These are phyloP conservation scores for Sitta europaea DNA, from an alignment of 2,113 vertebrate species.

Conservation along the genomic window DNA sequence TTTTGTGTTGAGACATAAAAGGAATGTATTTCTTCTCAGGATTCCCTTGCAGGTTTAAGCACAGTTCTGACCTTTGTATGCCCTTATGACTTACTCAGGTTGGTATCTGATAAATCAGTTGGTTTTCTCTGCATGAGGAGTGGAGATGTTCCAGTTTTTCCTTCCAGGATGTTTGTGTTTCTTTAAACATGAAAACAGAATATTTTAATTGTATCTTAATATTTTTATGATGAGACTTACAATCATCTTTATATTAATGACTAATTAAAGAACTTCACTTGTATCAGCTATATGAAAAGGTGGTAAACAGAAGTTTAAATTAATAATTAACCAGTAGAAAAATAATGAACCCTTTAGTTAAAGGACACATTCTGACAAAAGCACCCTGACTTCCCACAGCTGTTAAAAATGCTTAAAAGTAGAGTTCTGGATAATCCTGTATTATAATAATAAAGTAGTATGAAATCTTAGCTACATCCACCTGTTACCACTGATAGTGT, in stretches of 20 bases:
- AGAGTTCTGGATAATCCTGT: not conserved
- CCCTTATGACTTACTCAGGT: constrained; percentile 21
- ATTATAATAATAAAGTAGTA: not conserved
- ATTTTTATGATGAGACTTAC: not conserved
- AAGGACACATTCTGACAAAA: not conserved
- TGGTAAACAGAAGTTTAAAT: not conserved
- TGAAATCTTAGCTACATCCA: not conserved
- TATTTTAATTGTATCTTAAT: not conserved
- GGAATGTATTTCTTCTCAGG: not conserved
- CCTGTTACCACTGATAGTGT: not conserved
- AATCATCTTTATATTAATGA: not conserved
- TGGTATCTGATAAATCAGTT: constrained; percentile 1
- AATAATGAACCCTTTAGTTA: not conserved
- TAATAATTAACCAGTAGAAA: not conserved
- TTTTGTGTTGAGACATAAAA: not conserved
- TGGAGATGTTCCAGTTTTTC: constrained; percentile 9
- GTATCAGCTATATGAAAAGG: not conserved
- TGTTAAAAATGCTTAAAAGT: not conserved
- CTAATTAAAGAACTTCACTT: not conserved
- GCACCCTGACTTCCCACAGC: not conserved
- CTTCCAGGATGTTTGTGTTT: constrained; percentile 25
- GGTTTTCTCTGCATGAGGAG: constrained; percentile 12
- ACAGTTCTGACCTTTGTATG: not conserved
- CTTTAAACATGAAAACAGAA: constrained; percentile 42
- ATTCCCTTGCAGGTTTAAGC: not conserved